Conservation (phyloP, 2,113 vertebrate genomes). For the Hippocampus zosterae region DNA sequence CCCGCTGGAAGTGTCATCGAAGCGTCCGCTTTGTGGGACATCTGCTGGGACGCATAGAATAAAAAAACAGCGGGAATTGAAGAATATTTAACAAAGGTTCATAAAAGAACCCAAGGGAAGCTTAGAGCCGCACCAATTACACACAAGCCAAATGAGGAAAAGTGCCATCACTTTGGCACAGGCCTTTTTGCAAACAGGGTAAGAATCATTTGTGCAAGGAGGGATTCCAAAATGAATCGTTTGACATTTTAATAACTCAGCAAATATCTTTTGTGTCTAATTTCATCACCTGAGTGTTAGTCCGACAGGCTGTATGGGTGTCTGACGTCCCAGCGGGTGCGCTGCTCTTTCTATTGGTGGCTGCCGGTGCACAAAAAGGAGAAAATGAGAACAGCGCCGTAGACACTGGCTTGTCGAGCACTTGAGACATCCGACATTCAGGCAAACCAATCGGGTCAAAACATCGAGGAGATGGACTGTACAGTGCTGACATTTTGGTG, state of each 20-base stretch:
- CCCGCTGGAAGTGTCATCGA: constrained; percentile 72
- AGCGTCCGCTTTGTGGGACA: constrained; percentile 60
- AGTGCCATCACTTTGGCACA: too few relatives aligned
- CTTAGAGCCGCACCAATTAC: too few relatives aligned
- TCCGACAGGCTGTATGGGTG: constrained; percentile 74
- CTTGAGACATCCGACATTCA: neutral
- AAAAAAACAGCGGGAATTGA: too few relatives aligned
- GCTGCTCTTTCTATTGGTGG: constrained; percentile 70
- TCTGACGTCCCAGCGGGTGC: constrained; percentile 81
- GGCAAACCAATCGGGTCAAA: too few relatives aligned
- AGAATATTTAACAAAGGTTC: too few relatives aligned
- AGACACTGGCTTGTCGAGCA: neutral
- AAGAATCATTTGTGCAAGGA: too few relatives aligned
- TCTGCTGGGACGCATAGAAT: neutral
- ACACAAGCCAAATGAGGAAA: too few relatives aligned
- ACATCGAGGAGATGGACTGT: too few relatives aligned
- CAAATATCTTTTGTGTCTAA: constrained; percentile 21
- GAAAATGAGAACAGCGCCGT: neutral
- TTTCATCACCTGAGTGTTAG: constrained; percentile 76
- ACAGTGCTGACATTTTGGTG: too few relatives aligned
- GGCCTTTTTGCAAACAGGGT: too few relatives aligned
- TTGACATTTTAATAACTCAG: neutral
- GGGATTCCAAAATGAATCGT: too few relatives aligned
- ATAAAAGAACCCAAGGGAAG: too few relatives aligned
- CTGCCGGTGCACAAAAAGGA: constrained; percentile 54